A percentile compares a stretch with the other conserved stretches of the same genome.
These are phyloP conservation scores for Drosophila ogumai DNA, from an alignment of 1,140 invertebrate species.

Conservation along the genomic window DNA sequence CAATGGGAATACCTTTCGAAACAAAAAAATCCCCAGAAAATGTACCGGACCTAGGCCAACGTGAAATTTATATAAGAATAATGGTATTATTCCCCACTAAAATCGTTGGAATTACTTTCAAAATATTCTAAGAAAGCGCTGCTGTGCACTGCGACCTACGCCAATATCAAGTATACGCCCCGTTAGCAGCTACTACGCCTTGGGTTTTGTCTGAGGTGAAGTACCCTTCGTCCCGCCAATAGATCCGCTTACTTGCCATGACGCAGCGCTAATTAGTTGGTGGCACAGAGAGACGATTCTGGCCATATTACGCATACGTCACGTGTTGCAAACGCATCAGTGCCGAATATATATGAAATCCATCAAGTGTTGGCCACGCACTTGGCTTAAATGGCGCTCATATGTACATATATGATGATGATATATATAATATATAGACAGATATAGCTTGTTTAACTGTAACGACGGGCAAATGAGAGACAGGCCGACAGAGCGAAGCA, in stretches of 20 bases:
- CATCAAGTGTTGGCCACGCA: constrained; percentile 26
- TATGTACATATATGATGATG: neutral
- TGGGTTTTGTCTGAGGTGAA: constrained; percentile 25
- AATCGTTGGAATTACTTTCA: constrained; percentile 20
- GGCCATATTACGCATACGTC: constrained; percentile 71
- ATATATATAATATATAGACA: constrained; percentile 5
- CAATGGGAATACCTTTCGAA: neutral
- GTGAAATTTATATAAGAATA: constrained; percentile 6
- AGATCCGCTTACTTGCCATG: constrained; percentile 27
- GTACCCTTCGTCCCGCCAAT: constrained; percentile 3
- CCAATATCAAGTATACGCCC: constrained; percentile 41
- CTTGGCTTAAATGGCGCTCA: constrained; percentile 23
- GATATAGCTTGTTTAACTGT: constrained; percentile 8
- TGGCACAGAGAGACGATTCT: constrained; percentile 21
- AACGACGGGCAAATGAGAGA: constrained; percentile 13
- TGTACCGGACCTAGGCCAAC: constrained; percentile 30
- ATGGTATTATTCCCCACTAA: constrained; percentile 1
- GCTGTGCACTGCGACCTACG: constrained; percentile 18
- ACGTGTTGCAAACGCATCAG: constrained; percentile 75
- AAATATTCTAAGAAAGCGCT: constrained; percentile 19
- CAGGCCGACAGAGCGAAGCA: constrained; percentile 15
- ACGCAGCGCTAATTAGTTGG: constrained; percentile 41
- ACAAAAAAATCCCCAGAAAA: neutral
- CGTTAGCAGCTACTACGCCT: constrained; percentile 18
- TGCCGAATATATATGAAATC: constrained; percentile 4